A percentile compares a stretch with the other conserved stretches of the same genome.
phyloP scores from a whole-genome alignment of 2,888 invertebrate species.

The Tupiocoris notatus region DNA sequence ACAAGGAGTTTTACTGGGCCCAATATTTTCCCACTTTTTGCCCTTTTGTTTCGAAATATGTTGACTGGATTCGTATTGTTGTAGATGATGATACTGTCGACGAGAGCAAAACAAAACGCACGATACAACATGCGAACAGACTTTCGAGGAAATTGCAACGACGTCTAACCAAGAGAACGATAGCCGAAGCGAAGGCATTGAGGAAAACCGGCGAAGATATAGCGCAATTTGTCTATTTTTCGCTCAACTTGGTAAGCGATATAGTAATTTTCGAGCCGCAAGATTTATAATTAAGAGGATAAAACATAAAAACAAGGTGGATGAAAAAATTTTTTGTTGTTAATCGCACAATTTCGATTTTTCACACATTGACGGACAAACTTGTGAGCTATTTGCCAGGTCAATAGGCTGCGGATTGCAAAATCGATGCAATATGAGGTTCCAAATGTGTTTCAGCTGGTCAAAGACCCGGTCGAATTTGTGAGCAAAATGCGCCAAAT shows the following conservation, averaged over 20 bases:
- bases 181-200: conserved; percentile 76
- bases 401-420: too few species aligned
- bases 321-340: too few species aligned
- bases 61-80: neutral
- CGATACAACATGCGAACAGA: conserved; percentile 75
- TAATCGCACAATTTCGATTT: too few species aligned
- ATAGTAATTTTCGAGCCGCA: neutral
- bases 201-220: conserved; percentile 74
- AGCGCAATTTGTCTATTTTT: conserved; percentile 72
- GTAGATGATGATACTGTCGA: conserved; percentile 49
- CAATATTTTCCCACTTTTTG: too few species aligned
- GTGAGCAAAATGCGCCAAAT: conserved; percentile 68
- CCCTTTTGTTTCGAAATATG: neutral
- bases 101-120: conserved; percentile 66
- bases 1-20: too few species aligned
- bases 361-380: too few species aligned
- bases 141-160: conserved; percentile 75
- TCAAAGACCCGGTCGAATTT: conserved; percentile 74
- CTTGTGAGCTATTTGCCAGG: too few species aligned
- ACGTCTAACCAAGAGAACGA: conserved; percentile 71
- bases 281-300: neutral
- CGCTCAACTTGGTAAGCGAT: conserved; percentile 74
- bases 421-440: too few species aligned
- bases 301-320: neutral
- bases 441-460: conserved; percentile 63